Evolutionary conservation across 2,113 vertebrate genomes (phyloP).

Genomic region (Corythaeola cristata): DNA sequence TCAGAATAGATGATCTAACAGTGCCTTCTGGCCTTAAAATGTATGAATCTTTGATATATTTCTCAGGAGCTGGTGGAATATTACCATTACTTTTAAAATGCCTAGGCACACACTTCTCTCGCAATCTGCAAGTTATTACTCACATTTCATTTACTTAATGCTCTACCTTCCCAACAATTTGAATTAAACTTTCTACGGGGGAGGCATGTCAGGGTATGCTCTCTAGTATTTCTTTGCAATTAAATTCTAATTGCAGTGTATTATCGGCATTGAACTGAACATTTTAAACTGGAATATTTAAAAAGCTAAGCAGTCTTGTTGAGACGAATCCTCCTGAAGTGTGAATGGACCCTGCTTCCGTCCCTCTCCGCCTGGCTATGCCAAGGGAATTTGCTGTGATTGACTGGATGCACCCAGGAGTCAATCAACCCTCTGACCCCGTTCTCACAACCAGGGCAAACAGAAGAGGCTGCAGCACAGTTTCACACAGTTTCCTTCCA

Average conservation of each 20-base stretch:
- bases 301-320: neutral
- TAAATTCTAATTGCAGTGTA: constrained; percentile 18
- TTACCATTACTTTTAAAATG: constrained; percentile 33
- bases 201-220: neutral
- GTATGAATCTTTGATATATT: constrained; percentile 46
- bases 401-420: neutral
- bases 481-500: neutral
- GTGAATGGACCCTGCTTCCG: neutral
- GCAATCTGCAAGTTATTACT: constrained; percentile 41
- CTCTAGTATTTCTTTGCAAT: neutral
- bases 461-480: neutral
- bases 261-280: neutral
- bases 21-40: constrained; percentile 52
- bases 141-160: constrained; percentile 52
- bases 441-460: neutral
- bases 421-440: neutral
- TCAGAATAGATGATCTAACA: constrained; percentile 60
- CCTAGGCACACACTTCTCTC: constrained; percentile 13
- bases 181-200: constrained; percentile 2
- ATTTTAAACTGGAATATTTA: neutral
- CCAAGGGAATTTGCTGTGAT: neutral
- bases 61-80: constrained; percentile 30
- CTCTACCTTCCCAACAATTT: constrained; percentile 8
- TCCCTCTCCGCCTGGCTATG: neutral
- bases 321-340: neutral